These are phyloP conservation scores for Acanthoscelides obtectus DNA, from an alignment of 2,888 invertebrate genomes.

Conservation along the genomic window DNA sequence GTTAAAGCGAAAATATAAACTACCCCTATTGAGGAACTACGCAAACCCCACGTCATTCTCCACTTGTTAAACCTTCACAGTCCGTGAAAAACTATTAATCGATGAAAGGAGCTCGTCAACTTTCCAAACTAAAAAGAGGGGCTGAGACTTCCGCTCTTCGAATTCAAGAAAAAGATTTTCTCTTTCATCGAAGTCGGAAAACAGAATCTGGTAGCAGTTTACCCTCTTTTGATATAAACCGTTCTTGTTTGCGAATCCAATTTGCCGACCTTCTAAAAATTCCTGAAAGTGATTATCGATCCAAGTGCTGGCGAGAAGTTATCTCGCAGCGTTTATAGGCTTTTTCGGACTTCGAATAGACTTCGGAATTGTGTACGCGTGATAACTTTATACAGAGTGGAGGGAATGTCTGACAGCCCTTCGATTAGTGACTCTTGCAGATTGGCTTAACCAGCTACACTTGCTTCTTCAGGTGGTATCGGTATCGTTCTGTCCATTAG, in stretches of 20 bases:
- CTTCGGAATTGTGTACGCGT: neutral
- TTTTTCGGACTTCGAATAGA: neutral
- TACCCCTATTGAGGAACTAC: neutral
- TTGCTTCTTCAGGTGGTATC: no score
- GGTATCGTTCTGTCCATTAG: no score
- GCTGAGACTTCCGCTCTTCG: neutral
- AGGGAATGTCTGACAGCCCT: neutral
- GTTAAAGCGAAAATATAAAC: neutral
- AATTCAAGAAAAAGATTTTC: neutral
- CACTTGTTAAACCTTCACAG: neutral
- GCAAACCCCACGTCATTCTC: neutral
- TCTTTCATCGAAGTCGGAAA: neutral
- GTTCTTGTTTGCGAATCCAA: neutral
- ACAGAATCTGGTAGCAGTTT: neutral
- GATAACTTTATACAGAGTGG: neutral
- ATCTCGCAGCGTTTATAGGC: neutral
- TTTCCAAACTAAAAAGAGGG: neutral
- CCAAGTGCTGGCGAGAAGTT: neutral
- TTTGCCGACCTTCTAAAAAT: neutral
- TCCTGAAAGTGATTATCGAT: neutral
- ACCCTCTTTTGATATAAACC: neutral
- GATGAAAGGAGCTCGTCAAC: neutral
- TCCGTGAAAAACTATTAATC: neutral
- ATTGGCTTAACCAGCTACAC: no score
- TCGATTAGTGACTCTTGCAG: no score